Conservation (phyloP, 1,140 invertebrate species). For the Babylonia areolata region DNA sequence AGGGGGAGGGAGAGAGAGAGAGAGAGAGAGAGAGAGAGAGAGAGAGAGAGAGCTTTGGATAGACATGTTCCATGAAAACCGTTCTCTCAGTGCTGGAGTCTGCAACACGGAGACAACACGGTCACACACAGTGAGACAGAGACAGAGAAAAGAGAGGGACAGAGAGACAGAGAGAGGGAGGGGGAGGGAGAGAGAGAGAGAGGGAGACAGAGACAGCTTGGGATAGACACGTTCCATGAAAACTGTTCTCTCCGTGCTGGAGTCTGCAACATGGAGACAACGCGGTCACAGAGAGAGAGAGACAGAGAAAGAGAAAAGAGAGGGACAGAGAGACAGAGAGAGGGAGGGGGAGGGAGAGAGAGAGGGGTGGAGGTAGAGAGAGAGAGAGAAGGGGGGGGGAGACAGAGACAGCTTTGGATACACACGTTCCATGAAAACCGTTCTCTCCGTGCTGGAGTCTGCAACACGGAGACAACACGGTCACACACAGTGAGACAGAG, state of each 20-base stretch:
- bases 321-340: neutral
- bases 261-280: too few species aligned
- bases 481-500: too few species aligned
- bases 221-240: neutral
- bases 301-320: neutral
- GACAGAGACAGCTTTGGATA: neutral
- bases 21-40: neutral
- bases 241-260: neutral
- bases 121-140: neutral
- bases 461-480: too few species aligned
- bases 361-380: neutral
- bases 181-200: neutral
- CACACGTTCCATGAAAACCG: too few species aligned
- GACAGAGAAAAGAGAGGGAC: neutral
- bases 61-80: slow-evolving; percentile 62
- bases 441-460: too few species aligned
- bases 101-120: slow-evolving; percentile 53
- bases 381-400: neutral
- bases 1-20: neutral
- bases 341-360: neutral
- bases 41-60: slow-evolving; percentile 55
- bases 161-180: neutral
- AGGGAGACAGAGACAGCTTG: neutral
- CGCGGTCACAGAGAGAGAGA: neutral
- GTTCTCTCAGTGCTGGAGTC: slow-evolving; percentile 67